phyloP scores from a whole-genome alignment of 1,140 invertebrate genomes.

The Drosophila pruinosa region DNA sequence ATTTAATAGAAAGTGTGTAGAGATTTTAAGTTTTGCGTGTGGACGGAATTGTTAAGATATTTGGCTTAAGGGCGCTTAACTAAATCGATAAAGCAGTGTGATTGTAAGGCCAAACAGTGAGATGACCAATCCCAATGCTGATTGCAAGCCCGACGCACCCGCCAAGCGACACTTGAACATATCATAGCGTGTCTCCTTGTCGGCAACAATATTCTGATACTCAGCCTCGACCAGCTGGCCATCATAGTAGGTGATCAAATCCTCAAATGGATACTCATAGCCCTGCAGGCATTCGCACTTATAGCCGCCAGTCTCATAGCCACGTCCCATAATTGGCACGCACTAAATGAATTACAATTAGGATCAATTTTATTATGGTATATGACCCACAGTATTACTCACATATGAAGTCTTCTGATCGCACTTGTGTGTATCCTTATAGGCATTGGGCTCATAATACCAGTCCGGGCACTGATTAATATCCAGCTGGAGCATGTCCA shows the following conservation, averaged over 20 bases:
- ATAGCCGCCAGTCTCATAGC: conserved; percentile 96
- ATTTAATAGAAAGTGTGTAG: conserved; percentile 48
- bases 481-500: conserved; percentile 94
- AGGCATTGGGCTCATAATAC: conserved; percentile 95
- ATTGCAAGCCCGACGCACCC: conserved; percentile 87
- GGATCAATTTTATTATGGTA: neutral
- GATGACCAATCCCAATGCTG: conserved; percentile 81
- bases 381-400: conserved; percentile 84
- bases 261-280: conserved; percentile 98
- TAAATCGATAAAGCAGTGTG: conserved; percentile 77
- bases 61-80: conserved; percentile 63
- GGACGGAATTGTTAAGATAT: conserved; percentile 64
- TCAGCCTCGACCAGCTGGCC: conserved; percentile 98
- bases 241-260: conserved; percentile 96
- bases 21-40: conserved; percentile 44
- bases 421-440: conserved; percentile 97
- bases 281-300: conserved; percentile 99
- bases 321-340: conserved; percentile 95
- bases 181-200: conserved; percentile 91
- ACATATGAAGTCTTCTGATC: conserved; percentile 96
- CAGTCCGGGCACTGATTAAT: conserved; percentile 97
- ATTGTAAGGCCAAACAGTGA: conserved; percentile 69
- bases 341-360: conserved; percentile 87
- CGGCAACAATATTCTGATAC: conserved; percentile 92
- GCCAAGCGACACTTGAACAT: conserved; percentile 96